These are phyloP conservation scores for Apodemia duryi DNA, from an alignment of 2,888 invertebrate genomes.

Conservation along the genomic window DNA sequence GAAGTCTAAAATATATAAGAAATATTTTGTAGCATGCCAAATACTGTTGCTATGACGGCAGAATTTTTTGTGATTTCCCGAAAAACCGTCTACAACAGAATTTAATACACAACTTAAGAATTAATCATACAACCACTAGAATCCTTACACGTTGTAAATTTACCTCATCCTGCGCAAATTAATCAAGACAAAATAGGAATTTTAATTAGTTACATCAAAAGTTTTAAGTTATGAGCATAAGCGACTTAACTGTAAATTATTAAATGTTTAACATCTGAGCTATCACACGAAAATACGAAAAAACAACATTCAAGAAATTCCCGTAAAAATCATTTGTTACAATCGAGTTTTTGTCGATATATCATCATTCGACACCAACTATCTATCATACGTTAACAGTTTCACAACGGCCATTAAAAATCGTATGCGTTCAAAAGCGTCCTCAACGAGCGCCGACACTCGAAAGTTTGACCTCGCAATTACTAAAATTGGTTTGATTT, in stretches of 20 bases:
- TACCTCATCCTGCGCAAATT: constrained; percentile 31
- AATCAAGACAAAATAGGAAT: constrained; percentile 36
- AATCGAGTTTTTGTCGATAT: constrained; percentile 27
- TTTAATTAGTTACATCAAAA: constrained; percentile 35
- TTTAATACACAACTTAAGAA: neutral
- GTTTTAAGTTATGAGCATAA: constrained; percentile 30
- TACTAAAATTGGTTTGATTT: constrained; percentile 79
- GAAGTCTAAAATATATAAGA: too few species aligned
- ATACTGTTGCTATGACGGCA: neutral
- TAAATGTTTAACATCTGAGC: neutral
- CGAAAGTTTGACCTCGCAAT: constrained; percentile 76
- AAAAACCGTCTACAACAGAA: neutral
- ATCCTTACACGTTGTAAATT: constrained; percentile 20
- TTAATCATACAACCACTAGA: neutral
- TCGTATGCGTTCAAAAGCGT: constrained; percentile 58
- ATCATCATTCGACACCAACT: constrained; percentile 27
- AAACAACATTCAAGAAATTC: neutral
- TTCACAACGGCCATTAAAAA: constrained; percentile 52
- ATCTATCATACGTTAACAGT: constrained; percentile 38
- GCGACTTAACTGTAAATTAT: constrained; percentile 19
- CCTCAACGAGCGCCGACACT: constrained; percentile 57
- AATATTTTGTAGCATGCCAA: too few species aligned
- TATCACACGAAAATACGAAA: neutral
- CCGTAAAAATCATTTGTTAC: neutral
- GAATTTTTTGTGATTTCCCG: neutral